Percentiles rank a stretch among this genome's conserved stretches.
These are phyloP conservation scores for Martes martes DNA, from an alignment of 2,113 vertebrate genomes.

Conservation along the genomic window DNA sequence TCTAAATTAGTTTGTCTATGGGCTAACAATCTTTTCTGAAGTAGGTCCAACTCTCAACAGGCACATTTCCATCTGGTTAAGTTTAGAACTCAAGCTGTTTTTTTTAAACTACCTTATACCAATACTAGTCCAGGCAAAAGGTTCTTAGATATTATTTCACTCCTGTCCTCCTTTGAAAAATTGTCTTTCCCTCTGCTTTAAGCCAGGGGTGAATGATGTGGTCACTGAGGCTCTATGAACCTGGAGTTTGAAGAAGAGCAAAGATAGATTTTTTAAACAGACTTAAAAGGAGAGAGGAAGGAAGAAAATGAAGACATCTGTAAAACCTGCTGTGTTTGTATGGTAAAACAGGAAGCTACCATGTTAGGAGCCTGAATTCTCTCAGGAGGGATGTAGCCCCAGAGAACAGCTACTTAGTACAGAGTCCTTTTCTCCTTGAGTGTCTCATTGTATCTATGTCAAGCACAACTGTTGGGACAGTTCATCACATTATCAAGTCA, in stretches of 20 bases:
- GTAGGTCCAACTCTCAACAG: conserved; percentile 82
- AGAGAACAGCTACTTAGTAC: not conserved
- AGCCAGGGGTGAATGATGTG: not conserved
- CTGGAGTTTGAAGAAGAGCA: conserved; percentile 27
- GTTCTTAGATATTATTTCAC: conserved; percentile 30
- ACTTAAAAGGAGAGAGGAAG: not conserved
- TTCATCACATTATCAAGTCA: conserved; percentile 69
- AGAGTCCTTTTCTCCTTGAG: conserved; percentile 62
- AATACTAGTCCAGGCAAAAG: conserved; percentile 74
- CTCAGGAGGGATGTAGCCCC: not conserved
- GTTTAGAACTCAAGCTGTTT: conserved; percentile 87
- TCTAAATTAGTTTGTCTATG: conserved; percentile 84
- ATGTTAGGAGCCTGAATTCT: conserved; percentile 19
- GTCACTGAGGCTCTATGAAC: not conserved
- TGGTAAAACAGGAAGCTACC: conserved; percentile 7
- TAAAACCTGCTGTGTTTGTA: not conserved
- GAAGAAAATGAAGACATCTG: conserved; percentile 10
- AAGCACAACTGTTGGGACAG: conserved; percentile 74
- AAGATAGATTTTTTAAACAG: not conserved
- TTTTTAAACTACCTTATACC: conserved; percentile 67
- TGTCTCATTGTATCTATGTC: conserved; percentile 75
- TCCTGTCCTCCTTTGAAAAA: not conserved
- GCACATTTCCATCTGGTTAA: conserved; percentile 88
- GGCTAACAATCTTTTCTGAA: conserved; percentile 83
- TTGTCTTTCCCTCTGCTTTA: conserved; percentile 29